phyloP scores from a whole-genome alignment of 2,113 vertebrate species.

The Elachura formosa region DNA sequence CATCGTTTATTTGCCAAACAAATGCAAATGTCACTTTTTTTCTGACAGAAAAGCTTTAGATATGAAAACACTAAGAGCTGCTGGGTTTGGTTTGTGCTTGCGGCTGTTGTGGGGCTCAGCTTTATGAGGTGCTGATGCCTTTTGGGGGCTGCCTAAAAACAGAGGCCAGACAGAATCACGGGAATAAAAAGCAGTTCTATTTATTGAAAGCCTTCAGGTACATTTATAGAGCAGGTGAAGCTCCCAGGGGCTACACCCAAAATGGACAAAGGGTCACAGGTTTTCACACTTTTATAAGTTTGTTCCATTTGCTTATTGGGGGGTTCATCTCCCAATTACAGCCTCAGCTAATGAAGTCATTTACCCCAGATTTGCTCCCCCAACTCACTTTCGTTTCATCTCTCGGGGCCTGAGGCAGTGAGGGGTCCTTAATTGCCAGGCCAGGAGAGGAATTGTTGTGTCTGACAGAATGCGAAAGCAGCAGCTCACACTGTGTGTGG shows the following conservation, averaged over 20 bases:
- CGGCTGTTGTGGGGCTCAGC: background rate
- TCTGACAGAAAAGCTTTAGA: background rate
- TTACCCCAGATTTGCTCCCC: background rate
- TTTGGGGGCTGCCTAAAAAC: background rate
- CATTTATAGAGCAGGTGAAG: fast-evolving
- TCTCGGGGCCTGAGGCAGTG: background rate
- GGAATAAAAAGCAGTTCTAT: background rate
- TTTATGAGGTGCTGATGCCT: background rate
- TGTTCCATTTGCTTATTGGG: background rate
- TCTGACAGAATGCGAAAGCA: background rate
- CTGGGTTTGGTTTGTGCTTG: background rate
- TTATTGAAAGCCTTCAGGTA: background rate
- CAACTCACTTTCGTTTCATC: background rate
- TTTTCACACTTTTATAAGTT: background rate
- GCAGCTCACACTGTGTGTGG: background rate
- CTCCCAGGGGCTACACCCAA: background rate
- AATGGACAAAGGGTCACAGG: background rate
- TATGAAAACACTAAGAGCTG: background rate
- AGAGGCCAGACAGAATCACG: background rate
- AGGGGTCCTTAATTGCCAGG: background rate
- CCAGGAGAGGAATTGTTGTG: background rate
- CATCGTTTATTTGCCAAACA: background rate
- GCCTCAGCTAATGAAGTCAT: background rate
- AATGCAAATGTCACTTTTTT: background rate
- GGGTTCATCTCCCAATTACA: background rate